phyloP scores from a whole-genome alignment of 2,113 vertebrate species.

The Gymnobelideus leadbeateri region DNA sequence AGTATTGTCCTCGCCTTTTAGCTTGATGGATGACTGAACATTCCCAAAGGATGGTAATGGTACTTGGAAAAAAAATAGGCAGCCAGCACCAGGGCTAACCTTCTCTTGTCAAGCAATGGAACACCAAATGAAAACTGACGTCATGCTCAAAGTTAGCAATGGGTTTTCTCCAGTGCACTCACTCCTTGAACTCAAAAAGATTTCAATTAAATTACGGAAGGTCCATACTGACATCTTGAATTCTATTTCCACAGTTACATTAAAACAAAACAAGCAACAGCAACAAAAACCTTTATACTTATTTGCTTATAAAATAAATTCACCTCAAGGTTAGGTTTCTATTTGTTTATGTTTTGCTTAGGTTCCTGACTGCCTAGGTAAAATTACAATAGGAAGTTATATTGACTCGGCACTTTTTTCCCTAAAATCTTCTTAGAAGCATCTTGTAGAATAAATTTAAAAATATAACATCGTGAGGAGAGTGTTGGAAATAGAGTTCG shows the following conservation, averaged over 20 bases:
- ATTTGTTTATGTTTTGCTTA: not conserved
- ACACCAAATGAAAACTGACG: not conserved
- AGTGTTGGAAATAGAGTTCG: not conserved
- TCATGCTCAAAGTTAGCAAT: not conserved
- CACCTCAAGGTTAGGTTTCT: not conserved
- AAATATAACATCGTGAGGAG: not conserved
- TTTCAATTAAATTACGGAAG: not conserved
- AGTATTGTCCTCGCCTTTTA: constrained; percentile 8
- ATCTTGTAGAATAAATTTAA: not conserved
- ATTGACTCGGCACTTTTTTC: constrained; percentile 17
- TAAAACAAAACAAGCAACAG: not conserved
- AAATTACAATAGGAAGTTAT: constrained; percentile 57
- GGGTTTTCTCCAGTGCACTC: not conserved
- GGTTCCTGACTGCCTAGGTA: constrained; percentile 47
- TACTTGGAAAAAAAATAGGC: constrained; percentile 24
- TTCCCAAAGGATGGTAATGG: not conserved
- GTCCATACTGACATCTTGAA: not conserved
- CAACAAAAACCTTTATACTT: not conserved
- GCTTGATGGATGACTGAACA: not conserved
- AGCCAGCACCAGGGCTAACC: not conserved
- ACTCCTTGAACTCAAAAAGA: not conserved
- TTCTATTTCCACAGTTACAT: not conserved
- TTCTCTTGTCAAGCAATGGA: not conserved
- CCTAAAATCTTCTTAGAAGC: not conserved
- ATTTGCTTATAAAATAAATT: not conserved